A percentile compares a stretch with the other conserved stretches of the same genome.
These are phyloP conservation scores for Urocolius indicus DNA, from an alignment of 2,113 vertebrate genomes.

Conservation along the genomic window DNA sequence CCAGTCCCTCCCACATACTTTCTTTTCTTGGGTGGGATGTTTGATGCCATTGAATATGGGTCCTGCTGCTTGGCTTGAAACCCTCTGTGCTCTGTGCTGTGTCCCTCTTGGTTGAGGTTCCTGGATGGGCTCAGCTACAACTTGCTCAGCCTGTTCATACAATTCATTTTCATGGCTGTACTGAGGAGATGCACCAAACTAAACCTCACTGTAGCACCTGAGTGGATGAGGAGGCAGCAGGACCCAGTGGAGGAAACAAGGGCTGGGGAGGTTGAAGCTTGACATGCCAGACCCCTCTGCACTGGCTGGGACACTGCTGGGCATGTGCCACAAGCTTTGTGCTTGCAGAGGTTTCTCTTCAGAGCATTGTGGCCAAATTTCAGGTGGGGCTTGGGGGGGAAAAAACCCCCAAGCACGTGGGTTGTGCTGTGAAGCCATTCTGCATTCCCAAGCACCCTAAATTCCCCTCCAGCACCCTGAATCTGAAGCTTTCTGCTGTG, in stretches of 20 bases:
- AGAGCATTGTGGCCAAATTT: background rate
- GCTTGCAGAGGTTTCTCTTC: background rate
- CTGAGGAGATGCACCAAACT: background rate
- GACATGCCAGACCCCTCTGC: background rate
- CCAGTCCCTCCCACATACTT: background rate
- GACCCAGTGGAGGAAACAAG: background rate
- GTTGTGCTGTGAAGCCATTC: background rate
- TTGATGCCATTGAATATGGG: background rate
- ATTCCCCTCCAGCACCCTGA: background rate
- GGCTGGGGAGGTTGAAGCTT: background rate
- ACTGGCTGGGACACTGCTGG: background rate
- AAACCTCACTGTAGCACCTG: background rate
- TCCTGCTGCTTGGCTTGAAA: background rate
- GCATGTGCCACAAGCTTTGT: background rate
- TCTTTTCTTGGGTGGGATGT: background rate
- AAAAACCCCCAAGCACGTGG: accelerated
- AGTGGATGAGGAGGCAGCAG: background rate
- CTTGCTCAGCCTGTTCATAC: background rate
- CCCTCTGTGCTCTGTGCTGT: background rate
- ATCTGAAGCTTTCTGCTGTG: background rate
- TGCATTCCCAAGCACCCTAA: background rate
- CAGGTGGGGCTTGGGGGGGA: background rate
- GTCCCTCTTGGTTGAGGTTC: background rate
- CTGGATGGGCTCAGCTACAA: background rate
- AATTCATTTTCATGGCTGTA: background rate